Evolutionary conservation across 2,888 invertebrate genomes (phyloP), one percentile per base, ranked within the genome.

Genomic region (Siphonodentalium dalli): DNA sequence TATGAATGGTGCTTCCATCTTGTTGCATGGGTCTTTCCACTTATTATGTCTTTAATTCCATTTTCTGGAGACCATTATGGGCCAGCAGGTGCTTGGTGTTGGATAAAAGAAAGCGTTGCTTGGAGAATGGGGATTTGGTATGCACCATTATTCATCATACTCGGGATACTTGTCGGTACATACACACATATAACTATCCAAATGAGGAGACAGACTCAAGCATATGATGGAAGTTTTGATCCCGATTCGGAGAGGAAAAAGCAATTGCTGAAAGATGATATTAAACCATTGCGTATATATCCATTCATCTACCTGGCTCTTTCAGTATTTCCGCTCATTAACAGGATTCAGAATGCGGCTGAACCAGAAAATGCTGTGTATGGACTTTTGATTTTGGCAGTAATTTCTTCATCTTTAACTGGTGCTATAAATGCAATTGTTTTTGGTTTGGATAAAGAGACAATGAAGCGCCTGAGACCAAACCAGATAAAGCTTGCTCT

Each of bases 61-160:
- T 75, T 77, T 57, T 69, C 71, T 41, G 71, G 69, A 7, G 62
- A 76, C 39, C 71, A 72, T 44, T 78, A 78, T 56, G 78, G 78
- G 46, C 78, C 78, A 24, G 74, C 77, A 5, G 78, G 78, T 29
- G 72, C 72, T 18, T 78, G 76, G 75, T 78, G 78, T 77, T 77
- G 56, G 66, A 75, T 71, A 13, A 3, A 3, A 20, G 15, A 29
- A 11, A 13, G 1, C 24, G 24, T 39, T n/a, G n/a, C n/a, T n/a
- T n/a, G n/a, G n/a, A n/a, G n/a, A n/a, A n/a, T n/a, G n/a, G n/a
- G n/a, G n/a, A 8, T 28, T 15, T 28, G 15, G 26, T 28, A 4
- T 38, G 38, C 6, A 18, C 20, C 15, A 38, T 21, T 13, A 34
- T 33, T 20, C 21, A 24, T n/a, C 11, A 43, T 9, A 34, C n/a